These are phyloP conservation scores for Corythaeola cristata DNA, from an alignment of 2,113 vertebrate genomes.

Conservation along the genomic window DNA sequence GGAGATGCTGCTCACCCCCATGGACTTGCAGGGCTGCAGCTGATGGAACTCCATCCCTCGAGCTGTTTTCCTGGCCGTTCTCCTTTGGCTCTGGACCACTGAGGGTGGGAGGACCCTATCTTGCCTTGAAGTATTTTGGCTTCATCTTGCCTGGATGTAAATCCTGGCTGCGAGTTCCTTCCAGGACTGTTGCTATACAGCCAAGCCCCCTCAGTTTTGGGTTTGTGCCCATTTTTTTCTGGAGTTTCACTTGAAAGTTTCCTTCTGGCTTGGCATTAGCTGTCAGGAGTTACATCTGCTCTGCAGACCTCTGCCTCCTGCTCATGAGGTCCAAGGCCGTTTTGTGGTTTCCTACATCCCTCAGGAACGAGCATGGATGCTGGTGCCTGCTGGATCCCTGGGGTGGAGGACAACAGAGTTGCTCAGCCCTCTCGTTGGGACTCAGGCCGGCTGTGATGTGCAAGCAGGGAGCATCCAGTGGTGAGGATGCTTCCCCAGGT, in stretches of 20 bases:
- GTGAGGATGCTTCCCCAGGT: neutral
- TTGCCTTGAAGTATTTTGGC: neutral
- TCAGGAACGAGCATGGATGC: accelerated
- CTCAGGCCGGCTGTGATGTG: neutral
- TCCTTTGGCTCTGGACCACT: neutral
- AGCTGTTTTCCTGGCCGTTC: neutral
- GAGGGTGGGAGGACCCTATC: constrained; percentile 1
- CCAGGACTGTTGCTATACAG: neutral
- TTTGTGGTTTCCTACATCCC: neutral
- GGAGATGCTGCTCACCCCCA: neutral
- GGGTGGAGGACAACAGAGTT: neutral
- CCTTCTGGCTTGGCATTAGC: constrained; percentile 2
- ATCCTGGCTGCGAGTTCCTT: neutral
- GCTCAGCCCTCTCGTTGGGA: neutral
- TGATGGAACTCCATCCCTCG: neutral
- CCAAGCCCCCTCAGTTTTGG: neutral
- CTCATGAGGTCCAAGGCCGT: neutral
- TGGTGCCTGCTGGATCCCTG: accelerated
- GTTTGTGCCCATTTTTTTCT: neutral
- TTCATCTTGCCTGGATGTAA: neutral
- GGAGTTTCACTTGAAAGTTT: constrained; percentile 19
- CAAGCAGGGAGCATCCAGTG: neutral
- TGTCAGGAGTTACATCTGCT: neutral
- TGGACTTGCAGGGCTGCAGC: neutral
- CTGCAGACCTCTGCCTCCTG: neutral